Evolutionary conservation across 2,113 vertebrate genomes (phyloP), one percentile per base, ranked within the genome.

Genomic region (Scomber scombrus): DNA sequence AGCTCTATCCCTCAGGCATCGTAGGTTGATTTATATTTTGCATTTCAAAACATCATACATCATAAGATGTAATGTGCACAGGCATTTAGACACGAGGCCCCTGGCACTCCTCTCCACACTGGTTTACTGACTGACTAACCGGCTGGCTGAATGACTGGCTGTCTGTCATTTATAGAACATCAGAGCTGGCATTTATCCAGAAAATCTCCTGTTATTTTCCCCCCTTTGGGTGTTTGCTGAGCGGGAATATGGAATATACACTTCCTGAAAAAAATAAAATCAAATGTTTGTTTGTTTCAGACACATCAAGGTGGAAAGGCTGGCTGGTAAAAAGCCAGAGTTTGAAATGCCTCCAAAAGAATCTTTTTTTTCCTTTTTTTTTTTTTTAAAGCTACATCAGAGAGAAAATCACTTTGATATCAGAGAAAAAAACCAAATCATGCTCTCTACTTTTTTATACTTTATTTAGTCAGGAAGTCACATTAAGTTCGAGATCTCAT

Each of bases 11-110:
- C 68, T 76, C 31, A 61, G 81, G 88, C 80, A 45, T 43, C 80
- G 69, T 61, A 2, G 23, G 50, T 85, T 88, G 85, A 87, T 93
- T 86, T 86, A 77, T 85, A 85, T 77, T 90, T 92, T 90, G 84
- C 80, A 89, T 91, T 90, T 89, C 78, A 88, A 88, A 88, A 87
- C 72, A 81, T 81, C 80, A 85, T 87, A 75, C 69, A 82, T 87
- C 62, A 85, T 75, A 81, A 75, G 64, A 84, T 80, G 76, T 80
- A 68, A 85, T 85, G 75, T 91, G 82, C 70, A 31, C 69, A 84
- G 73, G 80, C 70, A 66, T 86, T 89, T 73, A 86, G 68, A 80
- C 74, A 76, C 5, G 12, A 85, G 74, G 84, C 89, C 78, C 66
- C 63, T 78, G 84, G 84, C 85, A n/a, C 51, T 84, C 51, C 60